Evolutionary conservation across 2,888 invertebrate species (phyloP).

Genomic region (Neocrepidodera transversa): DNA sequence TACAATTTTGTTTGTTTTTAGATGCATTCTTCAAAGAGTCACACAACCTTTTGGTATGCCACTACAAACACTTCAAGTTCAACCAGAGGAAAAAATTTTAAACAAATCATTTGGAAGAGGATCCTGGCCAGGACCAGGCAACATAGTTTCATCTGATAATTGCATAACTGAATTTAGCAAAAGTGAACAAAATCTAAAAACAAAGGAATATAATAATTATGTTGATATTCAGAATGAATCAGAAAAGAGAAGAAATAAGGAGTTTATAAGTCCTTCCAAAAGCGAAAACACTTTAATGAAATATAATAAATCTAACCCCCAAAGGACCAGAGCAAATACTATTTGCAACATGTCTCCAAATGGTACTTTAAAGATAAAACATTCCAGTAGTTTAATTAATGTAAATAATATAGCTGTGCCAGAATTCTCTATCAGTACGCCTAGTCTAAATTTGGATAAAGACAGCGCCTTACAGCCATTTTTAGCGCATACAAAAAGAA

Average conservation of each 20-base stretch:
- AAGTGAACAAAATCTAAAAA: conserved; percentile 78
- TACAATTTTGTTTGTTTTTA: conserved; percentile 4
- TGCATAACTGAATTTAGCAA: conserved; percentile 75
- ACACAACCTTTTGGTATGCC: background rate
- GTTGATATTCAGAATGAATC: conserved; percentile 57
- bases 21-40: conserved; percentile 7
- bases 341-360: conserved; percentile 68
- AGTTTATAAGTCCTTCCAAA: conserved; percentile 69
- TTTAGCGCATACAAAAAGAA: conserved; percentile 61
- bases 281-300: conserved; percentile 76
- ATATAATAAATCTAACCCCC: conserved; percentile 37
- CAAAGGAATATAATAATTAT: conserved; percentile 62
- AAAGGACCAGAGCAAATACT: conserved; percentile 59
- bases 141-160: conserved; percentile 61
- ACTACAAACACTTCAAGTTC: conserved; percentile 64
- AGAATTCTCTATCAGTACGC: conserved; percentile 70
- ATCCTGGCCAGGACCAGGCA: conserved; percentile 85
- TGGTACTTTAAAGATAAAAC: conserved; percentile 64
- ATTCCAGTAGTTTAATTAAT: conserved; percentile 70
- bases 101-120: conserved; percentile 82
- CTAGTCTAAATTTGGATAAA: conserved; percentile 72
- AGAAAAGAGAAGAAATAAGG: conserved; percentile 53
- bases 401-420: conserved; percentile 67
- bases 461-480: conserved; percentile 64
- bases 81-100: conserved; percentile 75